Evolutionary conservation across 2,797 vertebrate species (phyloP), one percentile per base, ranked within the genome.

Genomic region (Megalops cyprinoides): DNA sequence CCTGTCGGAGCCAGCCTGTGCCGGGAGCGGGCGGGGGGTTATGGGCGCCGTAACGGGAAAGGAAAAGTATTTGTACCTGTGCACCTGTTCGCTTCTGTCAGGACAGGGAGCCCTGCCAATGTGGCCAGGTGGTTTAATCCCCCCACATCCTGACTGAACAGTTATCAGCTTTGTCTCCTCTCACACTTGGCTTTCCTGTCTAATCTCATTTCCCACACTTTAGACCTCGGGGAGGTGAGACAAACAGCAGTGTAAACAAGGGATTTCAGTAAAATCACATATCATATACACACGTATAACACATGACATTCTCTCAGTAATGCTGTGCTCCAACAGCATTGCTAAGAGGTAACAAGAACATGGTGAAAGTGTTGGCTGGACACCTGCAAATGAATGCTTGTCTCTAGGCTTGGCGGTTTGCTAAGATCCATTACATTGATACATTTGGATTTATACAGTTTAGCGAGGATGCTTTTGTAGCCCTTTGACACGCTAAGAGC

Each of bases 11-110:
- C 92, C 92, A 94, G 94, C 93, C 93, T 88, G 87, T 53, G 89
- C 91, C 55, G 23, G 53, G 56, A 25, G n/a, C 15, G 55, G 79
- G n/a, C 23, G 31, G 28, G 42, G 44, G 74, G 20, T 18, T 18
- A 53, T n/a, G 0, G 87, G 82, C 85, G 87, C 86, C 84, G 91
- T 88, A 90, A 90, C 28, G 90, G 90, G 89, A 91, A 88, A 88
- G 89, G 85, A 89, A 87, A 90, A 92, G 90, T 92, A 78, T 80
- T 92, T 91, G 91, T 95, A 96, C 95, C 96, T 98, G 96, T 91
- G 88, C 96, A 97, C 96, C 96, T 99, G 97, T 93, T 96, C 86
- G 84, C 87, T 89, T 93, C 90, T 89, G 88, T 97, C 96, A 96
- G 87, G 0, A 88, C 87, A 81, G 83, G 88, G 90, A 79, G 84